Base-by-base conservation (phyloP, 2,113 vertebrate genomes). In the Chamaea fasciata region DNA sequence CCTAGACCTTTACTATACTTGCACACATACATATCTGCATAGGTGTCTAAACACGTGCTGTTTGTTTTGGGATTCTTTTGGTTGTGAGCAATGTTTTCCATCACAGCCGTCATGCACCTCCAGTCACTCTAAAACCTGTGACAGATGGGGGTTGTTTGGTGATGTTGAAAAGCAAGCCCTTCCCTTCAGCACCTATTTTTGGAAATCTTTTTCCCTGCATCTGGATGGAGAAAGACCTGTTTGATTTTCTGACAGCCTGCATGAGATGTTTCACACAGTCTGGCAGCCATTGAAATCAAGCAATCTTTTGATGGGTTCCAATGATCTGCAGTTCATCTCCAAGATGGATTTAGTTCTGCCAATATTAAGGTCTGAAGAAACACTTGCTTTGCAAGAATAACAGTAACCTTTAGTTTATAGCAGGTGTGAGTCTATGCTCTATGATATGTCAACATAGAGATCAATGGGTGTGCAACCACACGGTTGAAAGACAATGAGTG, bases 21-120 rank as follows among this genome's bases (percentile, higher is more conserved):
- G 0, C 14, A 37, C 19, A 26, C 4, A 3, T 47, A 31, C 2
- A 2, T 26, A 7, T 20, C 20, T 60, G 12, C 62, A 31, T 24
- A 44, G 21, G 10, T 87, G 31, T 50, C 35, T 59, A 35, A 87
- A 59, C 1, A 20, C n/a, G 4, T 21, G 33, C 49, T 33, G 6
- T 30, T 73, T 83, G 22, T 14, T 68, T 49, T 0, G 31, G 19
- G 8, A 49, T 60, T 59, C n/a, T 46, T 87, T 86, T 53, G 24
- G 9, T 64, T 87, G 10, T 52, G 22, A 22, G 6, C 4, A 37
- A 46, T 55, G 9, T 56, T 80, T 67, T 63, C 41, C 11, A 17
- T 21, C 5, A 2, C n/a, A 52, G 22, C 33, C 19, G 20, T 42
- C 23, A 15, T 6, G 18, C 12, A 41, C 35, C 9, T 70, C 27